A percentile compares a stretch with the other conserved stretches of the same genome.
phyloP scores from a whole-genome alignment of 2,888 invertebrate genomes.

The Morinoia aosen region DNA sequence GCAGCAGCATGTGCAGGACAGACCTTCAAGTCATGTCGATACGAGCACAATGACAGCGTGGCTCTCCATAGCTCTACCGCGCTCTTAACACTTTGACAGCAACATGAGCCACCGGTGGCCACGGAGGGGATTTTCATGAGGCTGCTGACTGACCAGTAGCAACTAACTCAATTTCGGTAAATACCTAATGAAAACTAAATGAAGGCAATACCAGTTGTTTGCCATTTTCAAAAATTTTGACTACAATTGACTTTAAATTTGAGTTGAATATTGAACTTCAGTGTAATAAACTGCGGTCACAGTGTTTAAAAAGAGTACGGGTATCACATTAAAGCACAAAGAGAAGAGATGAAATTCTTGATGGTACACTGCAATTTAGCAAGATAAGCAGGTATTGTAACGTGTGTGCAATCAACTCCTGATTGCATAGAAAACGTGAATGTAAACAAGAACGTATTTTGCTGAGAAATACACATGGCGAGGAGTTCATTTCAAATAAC shows the following conservation, averaged over 20 bases:
- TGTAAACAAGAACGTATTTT: not conserved
- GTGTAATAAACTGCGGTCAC: too few relatives aligned
- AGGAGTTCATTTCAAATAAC: not conserved
- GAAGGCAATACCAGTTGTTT: too few relatives aligned
- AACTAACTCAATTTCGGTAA: too few relatives aligned
- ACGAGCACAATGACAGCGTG: not conserved
- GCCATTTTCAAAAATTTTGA: too few relatives aligned
- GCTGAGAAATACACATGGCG: not conserved
- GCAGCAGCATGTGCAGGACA: not conserved
- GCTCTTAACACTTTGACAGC: not conserved
- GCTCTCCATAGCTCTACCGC: not conserved
- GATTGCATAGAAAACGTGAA: not conserved
- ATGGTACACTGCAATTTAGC: not conserved
- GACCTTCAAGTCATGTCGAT: not conserved
- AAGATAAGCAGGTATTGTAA: not conserved
- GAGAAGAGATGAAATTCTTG: not conserved
- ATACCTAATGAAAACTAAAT: too few relatives aligned
- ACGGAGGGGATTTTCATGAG: too few relatives aligned
- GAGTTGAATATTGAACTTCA: too few relatives aligned
- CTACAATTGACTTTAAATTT: too few relatives aligned
- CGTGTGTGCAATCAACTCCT: not conserved
- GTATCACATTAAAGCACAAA: not conserved
- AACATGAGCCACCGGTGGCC: too few relatives aligned
- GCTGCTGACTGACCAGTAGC: too few relatives aligned
- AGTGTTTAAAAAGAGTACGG: not conserved